Conservation (phyloP, 2,113 vertebrate genomes). For the Diadophis punctatus region DNA sequence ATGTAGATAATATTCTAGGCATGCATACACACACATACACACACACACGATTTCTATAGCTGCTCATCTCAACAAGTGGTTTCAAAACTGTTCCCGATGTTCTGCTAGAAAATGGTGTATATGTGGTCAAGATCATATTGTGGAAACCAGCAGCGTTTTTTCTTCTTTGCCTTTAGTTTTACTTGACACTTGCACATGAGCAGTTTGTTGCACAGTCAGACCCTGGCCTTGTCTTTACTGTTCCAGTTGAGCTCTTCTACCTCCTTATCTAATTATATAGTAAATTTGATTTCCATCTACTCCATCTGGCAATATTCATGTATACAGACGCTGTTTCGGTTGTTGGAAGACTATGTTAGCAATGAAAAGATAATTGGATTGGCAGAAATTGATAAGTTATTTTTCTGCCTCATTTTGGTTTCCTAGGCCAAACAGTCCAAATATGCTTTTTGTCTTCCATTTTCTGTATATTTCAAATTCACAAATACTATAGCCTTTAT, state of each 20-base stretch:
- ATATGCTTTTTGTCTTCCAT: background rate
- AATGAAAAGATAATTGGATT: background rate
- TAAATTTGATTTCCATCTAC: background rate
- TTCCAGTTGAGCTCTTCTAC: background rate
- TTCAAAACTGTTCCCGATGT: background rate
- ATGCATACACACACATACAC: no score
- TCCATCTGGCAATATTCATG: background rate
- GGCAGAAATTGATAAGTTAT: background rate
- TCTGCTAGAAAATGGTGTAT: background rate
- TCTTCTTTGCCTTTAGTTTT: background rate
- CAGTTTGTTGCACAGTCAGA: background rate
- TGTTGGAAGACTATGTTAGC: background rate
- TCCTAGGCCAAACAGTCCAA: background rate
- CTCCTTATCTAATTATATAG: background rate
- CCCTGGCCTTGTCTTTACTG: background rate
- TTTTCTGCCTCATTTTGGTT: background rate
- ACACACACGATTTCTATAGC: background rate
- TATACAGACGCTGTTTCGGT: background rate
- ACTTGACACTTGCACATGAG: background rate
- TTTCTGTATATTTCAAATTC: background rate
- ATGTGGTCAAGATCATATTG: background rate
- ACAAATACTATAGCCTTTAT: no score
- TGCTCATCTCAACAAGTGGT: background rate
- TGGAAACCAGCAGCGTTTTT: background rate
- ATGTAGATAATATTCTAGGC: background rate